These are phyloP conservation scores for Drosophila orosa DNA, from an alignment of 1,140 invertebrate species.

Conservation along the genomic window DNA sequence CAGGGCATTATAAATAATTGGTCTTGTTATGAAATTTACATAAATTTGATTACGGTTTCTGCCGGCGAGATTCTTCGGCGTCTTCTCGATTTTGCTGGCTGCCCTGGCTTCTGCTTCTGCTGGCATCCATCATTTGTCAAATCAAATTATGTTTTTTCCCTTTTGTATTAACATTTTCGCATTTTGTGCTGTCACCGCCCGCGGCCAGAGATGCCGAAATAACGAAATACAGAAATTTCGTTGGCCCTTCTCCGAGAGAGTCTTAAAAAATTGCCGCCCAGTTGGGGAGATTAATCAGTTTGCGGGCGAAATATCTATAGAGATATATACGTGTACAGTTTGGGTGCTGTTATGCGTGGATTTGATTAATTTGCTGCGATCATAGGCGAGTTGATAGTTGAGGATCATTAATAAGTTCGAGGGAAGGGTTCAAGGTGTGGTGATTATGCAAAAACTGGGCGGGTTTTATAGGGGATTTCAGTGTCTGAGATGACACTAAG, in stretches of 20 bases:
- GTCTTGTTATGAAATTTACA: constrained; percentile 79
- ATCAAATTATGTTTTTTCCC: constrained; percentile 37
- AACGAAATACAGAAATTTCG: constrained; percentile 11
- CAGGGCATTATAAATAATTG: constrained; percentile 73
- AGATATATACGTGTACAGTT: constrained; percentile 14
- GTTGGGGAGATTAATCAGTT: constrained; percentile 48
- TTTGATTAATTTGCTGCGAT: constrained; percentile 67
- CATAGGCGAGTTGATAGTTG: constrained; percentile 51
- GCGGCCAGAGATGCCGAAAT: constrained; percentile 21
- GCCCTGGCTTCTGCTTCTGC: constrained; percentile 27
- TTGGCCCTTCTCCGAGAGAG: constrained; percentile 35
- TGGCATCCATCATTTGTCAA: constrained; percentile 55
- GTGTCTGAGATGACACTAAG: not conserved
- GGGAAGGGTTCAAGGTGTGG: constrained; percentile 30
- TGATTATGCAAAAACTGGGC: constrained; percentile 51
- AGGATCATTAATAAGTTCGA: constrained; percentile 50
- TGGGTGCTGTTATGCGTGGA: constrained; percentile 29
- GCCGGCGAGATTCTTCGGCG: constrained; percentile 27
- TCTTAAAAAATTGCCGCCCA: constrained; percentile 30
- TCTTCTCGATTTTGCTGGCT: constrained; percentile 7
- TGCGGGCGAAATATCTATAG: constrained; percentile 23
- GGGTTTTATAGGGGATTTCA: constrained; percentile 11
- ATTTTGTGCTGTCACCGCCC: constrained; percentile 56
- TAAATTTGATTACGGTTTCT: constrained; percentile 60
- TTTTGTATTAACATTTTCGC: constrained; percentile 35